Evolutionary conservation across 2,888 invertebrate genomes (phyloP).

Genomic region (Acanthoscelides obtectus): DNA sequence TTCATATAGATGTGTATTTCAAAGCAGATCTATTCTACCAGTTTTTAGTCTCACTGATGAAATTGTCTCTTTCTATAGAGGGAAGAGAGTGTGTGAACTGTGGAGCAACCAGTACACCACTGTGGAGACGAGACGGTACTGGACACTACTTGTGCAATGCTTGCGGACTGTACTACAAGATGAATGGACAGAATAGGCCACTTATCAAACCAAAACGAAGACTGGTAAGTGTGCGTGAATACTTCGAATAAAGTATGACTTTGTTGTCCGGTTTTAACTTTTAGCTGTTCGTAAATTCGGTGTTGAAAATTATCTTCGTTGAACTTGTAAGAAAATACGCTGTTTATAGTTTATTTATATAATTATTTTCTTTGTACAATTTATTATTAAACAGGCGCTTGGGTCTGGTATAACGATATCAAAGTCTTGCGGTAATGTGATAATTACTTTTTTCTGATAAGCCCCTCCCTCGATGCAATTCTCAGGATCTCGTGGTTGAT

Average conservation of each 20-base stretch:
- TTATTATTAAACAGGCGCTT: too few relatives aligned
- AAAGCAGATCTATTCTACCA: neutral
- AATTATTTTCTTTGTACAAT: too few relatives aligned
- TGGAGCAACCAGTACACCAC: conserved; percentile 95
- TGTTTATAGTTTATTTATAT: too few relatives aligned
- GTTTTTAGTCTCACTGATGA: conserved; percentile 3
- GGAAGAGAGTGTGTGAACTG: conserved; percentile 99
- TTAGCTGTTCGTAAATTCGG: too few relatives aligned
- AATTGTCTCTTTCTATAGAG: conserved; percentile 57
- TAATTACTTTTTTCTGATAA: too few relatives aligned
- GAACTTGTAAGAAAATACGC: too few relatives aligned
- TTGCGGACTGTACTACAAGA: conserved; percentile 99
- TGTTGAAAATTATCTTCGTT: too few relatives aligned
- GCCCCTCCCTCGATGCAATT: too few relatives aligned
- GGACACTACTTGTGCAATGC: conserved; percentile 99
- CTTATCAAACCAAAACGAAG: conserved; percentile 99
- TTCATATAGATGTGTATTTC: neutral
- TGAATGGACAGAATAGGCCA: conserved; percentile 98
- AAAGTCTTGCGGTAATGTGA: too few relatives aligned
- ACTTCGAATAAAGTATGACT: too few relatives aligned
- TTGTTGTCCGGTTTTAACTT: too few relatives aligned
- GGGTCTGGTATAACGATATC: too few relatives aligned
- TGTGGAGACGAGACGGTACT: conserved; percentile 96
- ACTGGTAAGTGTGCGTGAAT: conserved; percentile 96
- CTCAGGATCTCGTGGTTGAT: neutral